Conservation (phyloP, 2,797 vertebrate species). For the Triplophysa bombifrons region DNA sequence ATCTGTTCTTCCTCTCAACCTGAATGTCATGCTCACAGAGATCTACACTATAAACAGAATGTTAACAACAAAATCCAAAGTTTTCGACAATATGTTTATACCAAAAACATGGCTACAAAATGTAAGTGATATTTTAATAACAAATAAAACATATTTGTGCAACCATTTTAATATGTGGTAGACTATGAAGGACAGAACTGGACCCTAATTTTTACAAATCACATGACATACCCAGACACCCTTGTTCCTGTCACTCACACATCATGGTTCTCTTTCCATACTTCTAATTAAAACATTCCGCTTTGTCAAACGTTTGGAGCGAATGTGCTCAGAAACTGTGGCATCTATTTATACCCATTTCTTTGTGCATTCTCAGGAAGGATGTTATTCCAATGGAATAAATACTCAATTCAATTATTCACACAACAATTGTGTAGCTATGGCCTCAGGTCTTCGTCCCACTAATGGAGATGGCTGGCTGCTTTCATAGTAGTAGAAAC, state of each 20-base stretch:
- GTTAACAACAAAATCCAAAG: neutral
- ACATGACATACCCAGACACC: constrained; percentile 10
- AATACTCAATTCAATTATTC: constrained; percentile 53
- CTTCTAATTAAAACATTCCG: constrained; percentile 34
- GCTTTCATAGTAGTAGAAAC: constrained; percentile 51
- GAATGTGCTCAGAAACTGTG: constrained; percentile 1
- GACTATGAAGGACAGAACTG: neutral
- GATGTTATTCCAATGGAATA: constrained; percentile 41
- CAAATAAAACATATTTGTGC: neutral
- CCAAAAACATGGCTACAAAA: too few species aligned
- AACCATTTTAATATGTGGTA: neutral
- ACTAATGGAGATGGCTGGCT: constrained; percentile 56
- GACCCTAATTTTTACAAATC: constrained; percentile 15
- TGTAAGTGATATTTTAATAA: too few species aligned
- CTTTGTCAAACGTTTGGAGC: constrained; percentile 37
- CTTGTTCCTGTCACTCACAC: constrained; percentile 16
- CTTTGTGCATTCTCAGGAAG: constrained; percentile 32
- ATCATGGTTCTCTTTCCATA: constrained; percentile 6
- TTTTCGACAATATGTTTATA: too few species aligned
- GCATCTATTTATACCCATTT: constrained; percentile 30
- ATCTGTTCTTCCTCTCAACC: too few species aligned
- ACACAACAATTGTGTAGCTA: constrained; percentile 47
- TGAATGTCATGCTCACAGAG: neutral
- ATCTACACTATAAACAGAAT: neutral
- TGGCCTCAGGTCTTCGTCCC: constrained; percentile 44